Conservation (phyloP, 2,797 vertebrate species). For the Sciurus vulgaris region DNA sequence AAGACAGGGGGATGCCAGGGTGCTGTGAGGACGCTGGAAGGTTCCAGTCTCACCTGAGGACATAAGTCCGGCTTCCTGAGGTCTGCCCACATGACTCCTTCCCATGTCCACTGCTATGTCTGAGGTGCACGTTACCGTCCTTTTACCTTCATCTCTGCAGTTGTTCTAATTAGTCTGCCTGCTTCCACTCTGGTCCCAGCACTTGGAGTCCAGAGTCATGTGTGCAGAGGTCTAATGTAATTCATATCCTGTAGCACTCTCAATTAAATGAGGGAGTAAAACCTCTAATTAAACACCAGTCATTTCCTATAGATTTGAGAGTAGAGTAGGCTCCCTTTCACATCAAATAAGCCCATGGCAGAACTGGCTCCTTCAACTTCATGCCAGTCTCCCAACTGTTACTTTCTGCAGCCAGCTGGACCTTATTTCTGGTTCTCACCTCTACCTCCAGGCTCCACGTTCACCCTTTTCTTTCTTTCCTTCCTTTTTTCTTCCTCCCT, state of each 20-base stretch:
- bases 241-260: background rate
- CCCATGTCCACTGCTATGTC: background rate
- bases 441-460: background rate
- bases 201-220: too few species aligned
- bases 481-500: too few species aligned
- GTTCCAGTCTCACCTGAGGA: background rate
- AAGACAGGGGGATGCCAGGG: background rate
- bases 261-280: background rate
- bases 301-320: background rate
- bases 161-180: background rate
- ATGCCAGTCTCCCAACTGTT: background rate
- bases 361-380: background rate
- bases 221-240: background rate
- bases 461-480: background rate
- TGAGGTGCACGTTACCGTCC: background rate
- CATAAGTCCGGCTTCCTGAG: background rate
- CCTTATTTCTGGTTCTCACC: background rate
- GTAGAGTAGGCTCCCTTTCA: background rate
- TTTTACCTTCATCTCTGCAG: background rate
- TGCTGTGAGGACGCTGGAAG: background rate
- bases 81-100: background rate
- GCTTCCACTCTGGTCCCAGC: too few species aligned
- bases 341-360: background rate
- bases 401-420: background rate
- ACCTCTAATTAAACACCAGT: background rate